Evolutionary conservation across 2,797 vertebrate genomes (phyloP), one percentile per base, ranked within the genome.

Genomic region (Numenius phaeopus): DNA sequence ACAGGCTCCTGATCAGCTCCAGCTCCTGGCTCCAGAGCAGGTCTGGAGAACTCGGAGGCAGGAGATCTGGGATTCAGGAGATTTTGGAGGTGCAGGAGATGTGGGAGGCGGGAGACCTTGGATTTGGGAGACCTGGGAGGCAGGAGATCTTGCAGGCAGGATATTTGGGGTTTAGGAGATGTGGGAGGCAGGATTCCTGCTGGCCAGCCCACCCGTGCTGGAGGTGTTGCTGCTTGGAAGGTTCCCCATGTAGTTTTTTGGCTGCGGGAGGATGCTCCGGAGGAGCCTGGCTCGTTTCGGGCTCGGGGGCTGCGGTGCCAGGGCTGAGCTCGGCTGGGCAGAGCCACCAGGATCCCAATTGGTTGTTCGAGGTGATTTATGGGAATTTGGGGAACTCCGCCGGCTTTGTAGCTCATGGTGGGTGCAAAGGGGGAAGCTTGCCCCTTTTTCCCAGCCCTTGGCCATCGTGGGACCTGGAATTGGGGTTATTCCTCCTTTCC

Each of bases 271-370:
- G 79, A 47, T 47, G 70, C 23, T 34, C 32, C 1, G 2, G 46
- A 46, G 59, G 21, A 27, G 62, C 62, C 32, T 17, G 4, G 14
- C 21, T 20, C 17, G 27, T 37, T 32, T 14, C 20, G 0, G 4
- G 52, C 7, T 59, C 8, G 29, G 23, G 2, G 21, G 39, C 16
- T 13, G 52, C 8, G 1, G 39, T n/a, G 52, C 39, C 50, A 14
- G 44, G 11, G 37, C 39, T 11, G 29, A 9, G 37, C 39, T 11
- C 23, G 42, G 58, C 65, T 39, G 39, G 39, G 11, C 9, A 66
- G 58, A 65, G n/a, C n/a, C 0, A 0, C 1, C 1, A 39, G 65
- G 59, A 42, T 73, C 61, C 15, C 18, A 1, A 19, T 16, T 37
- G 34, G 19, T 17, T 21, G 2, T 7, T 49, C 22, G 42, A 19